Evolutionary conservation across 2,797 vertebrate species (phyloP).

Genomic region (Acrossocheilus fasciatus): DNA sequence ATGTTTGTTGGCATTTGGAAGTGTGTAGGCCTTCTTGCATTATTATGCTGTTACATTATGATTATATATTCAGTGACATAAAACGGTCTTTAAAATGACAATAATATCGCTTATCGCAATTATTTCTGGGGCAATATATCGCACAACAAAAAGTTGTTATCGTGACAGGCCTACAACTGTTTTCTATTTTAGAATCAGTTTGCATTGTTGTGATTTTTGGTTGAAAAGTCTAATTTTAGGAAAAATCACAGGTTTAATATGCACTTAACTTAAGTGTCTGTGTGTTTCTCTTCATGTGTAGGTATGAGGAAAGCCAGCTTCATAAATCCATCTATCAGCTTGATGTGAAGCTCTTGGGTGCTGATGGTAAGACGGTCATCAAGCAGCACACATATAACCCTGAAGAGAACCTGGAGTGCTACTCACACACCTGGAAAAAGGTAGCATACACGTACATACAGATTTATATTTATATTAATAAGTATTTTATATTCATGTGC

Average conservation of each 20-base stretch:
- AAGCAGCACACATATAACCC: slow-evolving; percentile 73
- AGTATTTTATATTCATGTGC: background rate
- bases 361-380: slow-evolving; percentile 78
- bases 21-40: too few species aligned
- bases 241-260: background rate
- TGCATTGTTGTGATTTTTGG: background rate
- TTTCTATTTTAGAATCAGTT: background rate
- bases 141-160: too few species aligned
- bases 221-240: background rate
- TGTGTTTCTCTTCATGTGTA: slow-evolving; percentile 59
- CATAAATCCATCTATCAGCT: slow-evolving; percentile 81
- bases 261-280: background rate
- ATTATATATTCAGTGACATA: too few species aligned
- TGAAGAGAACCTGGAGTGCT: slow-evolving; percentile 65
- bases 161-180: background rate
- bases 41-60: too few species aligned
- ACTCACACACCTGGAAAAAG: slow-evolving; percentile 81
- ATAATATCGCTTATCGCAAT: too few species aligned
- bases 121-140: too few species aligned
- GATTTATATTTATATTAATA: background rate
- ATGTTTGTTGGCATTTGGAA: too few species aligned
- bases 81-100: too few species aligned
- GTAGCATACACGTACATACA: slow-evolving; percentile 56
- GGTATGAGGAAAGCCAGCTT: slow-evolving; percentile 88
- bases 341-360: slow-evolving; percentile 81